Conservation (phyloP, 2,797 vertebrate species). For the Acridotheres tristis region DNA sequence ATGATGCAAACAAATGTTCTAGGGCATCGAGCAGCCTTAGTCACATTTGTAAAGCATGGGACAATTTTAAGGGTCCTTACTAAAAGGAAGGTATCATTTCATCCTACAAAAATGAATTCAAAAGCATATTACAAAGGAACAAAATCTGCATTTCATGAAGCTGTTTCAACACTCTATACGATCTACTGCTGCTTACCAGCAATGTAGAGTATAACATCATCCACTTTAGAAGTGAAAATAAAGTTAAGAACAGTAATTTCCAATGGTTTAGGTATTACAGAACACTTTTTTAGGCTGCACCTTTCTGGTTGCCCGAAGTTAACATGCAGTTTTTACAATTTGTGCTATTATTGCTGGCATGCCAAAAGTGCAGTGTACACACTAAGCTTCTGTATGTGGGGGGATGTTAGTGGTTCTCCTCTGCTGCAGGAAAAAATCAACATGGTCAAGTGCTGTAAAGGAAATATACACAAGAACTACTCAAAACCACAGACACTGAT, state of each 20-base stretch:
- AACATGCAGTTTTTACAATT: slow-evolving; percentile 14
- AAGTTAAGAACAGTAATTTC: background rate
- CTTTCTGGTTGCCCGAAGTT: background rate
- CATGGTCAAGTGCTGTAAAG: slow-evolving; percentile 14
- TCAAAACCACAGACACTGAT: slow-evolving; percentile 11
- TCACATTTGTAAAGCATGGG: background rate
- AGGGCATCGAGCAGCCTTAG: background rate
- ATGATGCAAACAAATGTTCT: background rate
- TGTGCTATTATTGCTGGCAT: slow-evolving; percentile 23
- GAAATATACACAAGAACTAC: slow-evolving; percentile 4
- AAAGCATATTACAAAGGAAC: background rate
- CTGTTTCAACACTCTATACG: background rate
- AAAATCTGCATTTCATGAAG: background rate
- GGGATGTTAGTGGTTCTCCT: background rate
- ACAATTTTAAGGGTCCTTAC: background rate
- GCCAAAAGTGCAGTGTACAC: slow-evolving; percentile 47
- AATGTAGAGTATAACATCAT: background rate
- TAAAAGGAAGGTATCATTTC: background rate
- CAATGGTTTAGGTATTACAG: background rate
- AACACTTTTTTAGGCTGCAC: background rate
- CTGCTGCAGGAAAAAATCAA: background rate
- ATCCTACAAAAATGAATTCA: background rate
- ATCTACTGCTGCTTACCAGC: background rate
- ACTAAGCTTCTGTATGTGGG: background rate
- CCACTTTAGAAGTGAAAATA: background rate